These are phyloP conservation scores for Misgurnus mizolepis DNA, from an alignment of 2,113 vertebrate genomes.

Conservation along the genomic window DNA sequence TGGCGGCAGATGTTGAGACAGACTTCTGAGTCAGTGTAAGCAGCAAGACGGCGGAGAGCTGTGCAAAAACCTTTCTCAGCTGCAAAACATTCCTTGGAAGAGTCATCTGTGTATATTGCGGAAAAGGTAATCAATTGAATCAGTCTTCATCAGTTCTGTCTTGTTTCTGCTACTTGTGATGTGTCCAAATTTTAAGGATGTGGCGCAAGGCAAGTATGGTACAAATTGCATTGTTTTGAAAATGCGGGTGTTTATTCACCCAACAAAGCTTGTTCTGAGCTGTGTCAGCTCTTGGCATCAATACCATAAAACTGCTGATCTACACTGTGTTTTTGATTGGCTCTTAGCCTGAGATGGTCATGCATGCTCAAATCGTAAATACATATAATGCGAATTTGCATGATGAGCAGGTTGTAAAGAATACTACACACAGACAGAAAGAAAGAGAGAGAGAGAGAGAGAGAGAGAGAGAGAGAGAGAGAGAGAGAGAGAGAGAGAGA, in stretches of 20 bases:
- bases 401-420: not conserved
- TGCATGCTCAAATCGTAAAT: not conserved
- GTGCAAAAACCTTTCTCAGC: not conserved
- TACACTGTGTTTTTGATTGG: not conserved
- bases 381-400: not conserved
- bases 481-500: not conserved
- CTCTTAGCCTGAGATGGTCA: not conserved
- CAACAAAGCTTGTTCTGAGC: not conserved
- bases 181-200: not conserved
- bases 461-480: no score
- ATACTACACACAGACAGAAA: not conserved
- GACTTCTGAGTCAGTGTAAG: constrained; percentile 21
- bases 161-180: not conserved
- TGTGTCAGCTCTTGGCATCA: not conserved
- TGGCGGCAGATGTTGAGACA: not conserved
- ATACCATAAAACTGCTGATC: not conserved
- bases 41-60: constrained; percentile 15
- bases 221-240: not conserved
- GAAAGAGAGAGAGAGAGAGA: no score
- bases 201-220: not conserved
- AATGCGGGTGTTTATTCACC: not conserved
- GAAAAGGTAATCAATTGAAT: not conserved
- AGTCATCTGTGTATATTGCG: not conserved
- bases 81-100: constrained; percentile 3
- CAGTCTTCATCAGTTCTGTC: not conserved